Base-by-base conservation (phyloP, 1,140 invertebrate genomes). In the Temnothorax longispinosus region DNA sequence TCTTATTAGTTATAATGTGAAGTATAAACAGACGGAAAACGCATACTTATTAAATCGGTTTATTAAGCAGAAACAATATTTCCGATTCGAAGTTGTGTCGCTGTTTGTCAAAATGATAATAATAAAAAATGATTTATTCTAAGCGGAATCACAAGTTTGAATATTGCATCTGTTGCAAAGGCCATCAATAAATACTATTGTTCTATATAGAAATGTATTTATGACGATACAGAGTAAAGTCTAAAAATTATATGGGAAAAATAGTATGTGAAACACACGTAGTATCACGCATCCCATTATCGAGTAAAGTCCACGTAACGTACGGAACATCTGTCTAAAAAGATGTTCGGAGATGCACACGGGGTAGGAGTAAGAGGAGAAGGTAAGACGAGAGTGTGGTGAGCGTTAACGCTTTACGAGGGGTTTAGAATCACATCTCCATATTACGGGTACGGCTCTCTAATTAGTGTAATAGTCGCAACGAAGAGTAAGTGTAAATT, bases 201-300 rank as follows among this genome's bases (percentile, higher is more conserved):
- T 90, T 89, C 88, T 90, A 90, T 81, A 78, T 74, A 77, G 89
- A 90, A 90, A 90, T 90, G 88, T 87, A 90, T 90, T 87, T 90
- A 90, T 90, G 64, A 88, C 80, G 76, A 78, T 82, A 77, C 88
- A 88, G 88, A 89, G 86, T 69, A 77, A 84, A 89, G 69, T 89
- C 85, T 82, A 81, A 87, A 89, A 89, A 89, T 85, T 71, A 87
- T 89, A 85, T 62, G 56, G 71, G 78, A 85, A 78, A 86, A 50
- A 54, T 82, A 81, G 27, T 78, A 74, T 89, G 67, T 72, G 69
- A 76, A 80, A 86, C 44, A 77, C 77, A 82, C 65, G 62, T 58
- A 58, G 54, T 75, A 89, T 87, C 88, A 72, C 85, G 88, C 71
- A 72, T 74, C 80, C 38, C 15, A 44, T 27, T 87, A 58, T 44